phyloP scores from a whole-genome alignment of 2,797 vertebrate genomes.

The Pteropus rufus region DNA sequence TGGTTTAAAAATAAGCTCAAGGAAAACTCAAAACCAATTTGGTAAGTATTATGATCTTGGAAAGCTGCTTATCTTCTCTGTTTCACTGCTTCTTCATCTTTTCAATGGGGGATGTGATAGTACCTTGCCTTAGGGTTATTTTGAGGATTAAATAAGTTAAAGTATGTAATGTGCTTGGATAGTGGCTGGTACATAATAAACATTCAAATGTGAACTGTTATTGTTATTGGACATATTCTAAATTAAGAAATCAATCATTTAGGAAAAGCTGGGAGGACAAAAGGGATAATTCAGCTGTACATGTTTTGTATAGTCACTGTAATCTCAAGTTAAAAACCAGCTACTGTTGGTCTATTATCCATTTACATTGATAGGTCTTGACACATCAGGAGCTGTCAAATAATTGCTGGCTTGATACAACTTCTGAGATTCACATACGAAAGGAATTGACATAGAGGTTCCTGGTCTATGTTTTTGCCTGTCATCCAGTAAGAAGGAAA shows the following conservation, averaged over 20 bases:
- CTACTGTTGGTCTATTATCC: not conserved
- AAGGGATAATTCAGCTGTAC: conserved; percentile 13
- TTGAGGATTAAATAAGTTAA: conserved; percentile 25
- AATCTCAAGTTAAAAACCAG: not conserved
- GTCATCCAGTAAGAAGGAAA: conserved; percentile 39
- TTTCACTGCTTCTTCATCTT: not conserved
- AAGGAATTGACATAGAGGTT: conserved; percentile 4
- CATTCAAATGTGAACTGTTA: conserved; percentile 3
- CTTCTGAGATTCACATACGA: conserved; percentile 15
- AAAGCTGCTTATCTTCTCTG: not conserved
- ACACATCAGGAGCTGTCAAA: conserved; percentile 21
- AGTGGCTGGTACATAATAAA: not conserved
- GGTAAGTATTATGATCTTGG: not conserved
- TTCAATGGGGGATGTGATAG: not conserved
- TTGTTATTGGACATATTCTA: conserved; percentile 28
- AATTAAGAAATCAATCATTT: conserved; percentile 24
- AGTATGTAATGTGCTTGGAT: not conserved
- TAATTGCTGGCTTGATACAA: conserved; percentile 36
- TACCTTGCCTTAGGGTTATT: not conserved
- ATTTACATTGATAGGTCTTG: conserved; percentile 47
- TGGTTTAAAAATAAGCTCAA: not conserved
- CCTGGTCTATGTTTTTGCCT: conserved; percentile 31
- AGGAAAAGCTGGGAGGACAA: not conserved
- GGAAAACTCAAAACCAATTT: not conserved
- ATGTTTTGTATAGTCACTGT: not conserved